Evolutionary conservation across 2,888 invertebrate genomes (phyloP).

Genomic region (Hylaea fasciaria): DNA sequence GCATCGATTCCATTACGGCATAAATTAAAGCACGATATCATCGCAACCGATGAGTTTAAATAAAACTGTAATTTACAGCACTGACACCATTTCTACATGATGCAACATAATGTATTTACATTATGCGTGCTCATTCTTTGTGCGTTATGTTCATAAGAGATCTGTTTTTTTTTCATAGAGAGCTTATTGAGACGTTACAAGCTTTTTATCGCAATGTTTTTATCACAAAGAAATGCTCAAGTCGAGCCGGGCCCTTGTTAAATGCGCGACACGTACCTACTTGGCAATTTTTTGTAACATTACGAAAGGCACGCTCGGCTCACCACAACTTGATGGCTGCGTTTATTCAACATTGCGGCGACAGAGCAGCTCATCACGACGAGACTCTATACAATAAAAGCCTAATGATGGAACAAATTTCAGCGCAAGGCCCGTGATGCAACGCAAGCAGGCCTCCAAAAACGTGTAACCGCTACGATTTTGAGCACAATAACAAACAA

Average conservation of each 20-base stretch:
- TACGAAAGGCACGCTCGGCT: slow-evolving; percentile 50
- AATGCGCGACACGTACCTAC: slow-evolving; percentile 16
- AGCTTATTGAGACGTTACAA: not conserved
- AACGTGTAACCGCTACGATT: slow-evolving; percentile 12
- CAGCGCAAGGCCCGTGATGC: slow-evolving; percentile 29
- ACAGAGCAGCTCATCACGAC: slow-evolving; percentile 58
- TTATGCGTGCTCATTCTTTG: slow-evolving; percentile 12
- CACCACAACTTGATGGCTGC: slow-evolving; percentile 49
- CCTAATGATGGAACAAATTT: slow-evolving; percentile 58
- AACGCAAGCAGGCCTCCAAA: slow-evolving; percentile 24
- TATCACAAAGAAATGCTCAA: too few relatives aligned
- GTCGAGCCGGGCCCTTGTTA: not conserved
- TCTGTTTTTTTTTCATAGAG: not conserved
- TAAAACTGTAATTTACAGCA: slow-evolving; percentile 41
- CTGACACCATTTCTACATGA: slow-evolving; percentile 39
- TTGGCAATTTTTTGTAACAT: slow-evolving; percentile 40
- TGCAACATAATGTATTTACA: slow-evolving; percentile 13
- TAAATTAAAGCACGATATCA: slow-evolving; percentile 41
- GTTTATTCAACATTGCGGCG: slow-evolving; percentile 60
- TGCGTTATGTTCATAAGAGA: slow-evolving; percentile 13
- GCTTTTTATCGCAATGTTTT: not conserved
- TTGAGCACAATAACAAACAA: slow-evolving; percentile 17
- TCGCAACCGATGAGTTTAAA: slow-evolving; percentile 41
- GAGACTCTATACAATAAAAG: slow-evolving; percentile 55
- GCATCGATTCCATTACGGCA: slow-evolving; percentile 36